Base-by-base conservation (phyloP, 1,140 invertebrate species). In the Pachypeltis micranthus region DNA sequence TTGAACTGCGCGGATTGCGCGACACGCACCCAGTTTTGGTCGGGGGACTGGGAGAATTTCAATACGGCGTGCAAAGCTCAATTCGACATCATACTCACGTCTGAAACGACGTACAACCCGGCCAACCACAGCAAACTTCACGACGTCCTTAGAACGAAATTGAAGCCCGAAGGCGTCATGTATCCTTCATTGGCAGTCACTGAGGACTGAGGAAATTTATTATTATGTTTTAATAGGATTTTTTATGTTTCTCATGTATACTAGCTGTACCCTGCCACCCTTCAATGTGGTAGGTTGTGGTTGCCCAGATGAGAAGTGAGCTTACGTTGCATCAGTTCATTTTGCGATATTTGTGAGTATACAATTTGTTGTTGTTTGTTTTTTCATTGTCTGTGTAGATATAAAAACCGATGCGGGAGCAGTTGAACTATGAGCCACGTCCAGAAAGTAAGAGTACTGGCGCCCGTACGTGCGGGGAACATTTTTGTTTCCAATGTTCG, bases 91-190 rank as follows among this genome's bases (percentile, higher is more conserved):
- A 94, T 95, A 69, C 76, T 95, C 1, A 90, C 89, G 4, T 88
- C 88, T 47, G 93, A 95, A 78, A 95, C 92, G 0, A 93, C 94
- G 69, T 95, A 96, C 70, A 93, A 92, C 78, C 71, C 81, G 39
- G 75, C 81, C 0, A 90, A 88, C 76, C 86, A 94, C 71, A 68
- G 73, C 23, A 93, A 92, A 72, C 70, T 95, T 0, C 77, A 85
- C 47, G 68, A 83, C 51, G 72, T 91, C 39, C 85, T 94, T 68
- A 77, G 83, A 70, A 69, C 76, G 29, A 78, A 78, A 62, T 71
- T 95, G n/a, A 85, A 82, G 68, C 68, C 74, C 54, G 68, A 76
- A 71, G 91, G 91, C 44, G 69, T 75, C 34, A 79, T 85, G 73
- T 81, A 76, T 74, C 72, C 71, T 74, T 76, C 69, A n/a, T n/a